Percentiles rank a stretch among this genome's conserved stretches.
These are phyloP conservation scores for Tichodroma muraria DNA, from an alignment of 2,113 vertebrate genomes.

Conservation along the genomic window DNA sequence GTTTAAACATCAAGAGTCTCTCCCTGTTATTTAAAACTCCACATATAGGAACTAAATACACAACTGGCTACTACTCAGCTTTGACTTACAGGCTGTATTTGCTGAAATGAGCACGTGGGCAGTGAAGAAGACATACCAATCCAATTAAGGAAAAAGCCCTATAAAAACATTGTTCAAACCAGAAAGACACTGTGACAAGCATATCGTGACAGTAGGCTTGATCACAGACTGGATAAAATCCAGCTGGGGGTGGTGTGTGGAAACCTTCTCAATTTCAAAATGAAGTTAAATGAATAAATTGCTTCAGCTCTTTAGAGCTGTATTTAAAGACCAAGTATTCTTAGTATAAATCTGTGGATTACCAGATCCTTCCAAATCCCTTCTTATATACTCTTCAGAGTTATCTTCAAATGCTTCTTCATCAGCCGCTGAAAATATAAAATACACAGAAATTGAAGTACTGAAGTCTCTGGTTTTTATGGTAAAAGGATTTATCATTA, in stretches of 20 bases:
- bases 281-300: background rate
- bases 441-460: background rate
- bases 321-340: conserved; percentile 10
- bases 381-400: conserved; percentile 96
- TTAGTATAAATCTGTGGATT: conserved; percentile 45
- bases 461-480: background rate
- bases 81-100: background rate
- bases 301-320: background rate
- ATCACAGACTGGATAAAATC: background rate
- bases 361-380: conserved; percentile 99
- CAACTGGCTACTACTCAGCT: background rate
- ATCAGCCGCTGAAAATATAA: conserved; percentile 83
- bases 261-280: background rate
- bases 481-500: background rate
- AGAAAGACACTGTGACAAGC: background rate
- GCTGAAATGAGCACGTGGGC: background rate
- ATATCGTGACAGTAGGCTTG: background rate
- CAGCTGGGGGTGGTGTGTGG: background rate
- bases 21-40: background rate
- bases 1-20: background rate
- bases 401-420: conserved; percentile 99
- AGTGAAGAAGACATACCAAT: background rate
- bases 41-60: background rate
- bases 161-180: background rate
- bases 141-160: background rate